Conservation (phyloP, 2,797 vertebrate genomes). For the Synaphobranchus kaupii region DNA sequence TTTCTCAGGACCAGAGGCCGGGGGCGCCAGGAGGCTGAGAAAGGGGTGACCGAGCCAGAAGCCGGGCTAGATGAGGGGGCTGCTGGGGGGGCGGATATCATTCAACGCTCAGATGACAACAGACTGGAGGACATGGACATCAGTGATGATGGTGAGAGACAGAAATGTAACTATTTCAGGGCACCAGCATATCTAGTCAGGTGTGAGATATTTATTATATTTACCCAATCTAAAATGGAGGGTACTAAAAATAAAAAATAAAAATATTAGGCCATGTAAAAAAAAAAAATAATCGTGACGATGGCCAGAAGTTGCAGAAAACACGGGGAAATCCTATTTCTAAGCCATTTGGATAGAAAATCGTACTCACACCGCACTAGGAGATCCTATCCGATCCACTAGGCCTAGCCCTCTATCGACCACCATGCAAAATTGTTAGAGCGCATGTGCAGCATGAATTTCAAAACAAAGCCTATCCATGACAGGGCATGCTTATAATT, state of each 20-base stretch:
- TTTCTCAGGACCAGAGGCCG: conserved; percentile 64
- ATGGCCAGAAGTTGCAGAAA: no score
- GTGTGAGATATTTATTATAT: not conserved
- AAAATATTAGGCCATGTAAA: no score
- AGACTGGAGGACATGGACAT: conserved; percentile 89
- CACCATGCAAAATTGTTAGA: no score
- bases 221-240: not conserved
- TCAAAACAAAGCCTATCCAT: no score
- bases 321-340: no score
- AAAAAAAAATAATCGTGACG: no score
- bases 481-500: no score
- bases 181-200: not conserved
- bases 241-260: not conserved
- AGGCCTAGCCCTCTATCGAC: no score
- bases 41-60: conserved; percentile 28
- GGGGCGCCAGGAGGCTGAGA: conserved; percentile 46
- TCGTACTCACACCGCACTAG: no score
- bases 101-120: conserved; percentile 76
- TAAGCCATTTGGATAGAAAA: no score
- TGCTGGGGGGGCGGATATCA: conserved; percentile 9
- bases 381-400: no score
- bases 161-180: not conserved
- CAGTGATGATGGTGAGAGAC: conserved; percentile 75
- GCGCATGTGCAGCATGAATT: no score
- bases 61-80: not conserved